These are phyloP conservation scores for Promerops cafer DNA, from an alignment of 2,113 vertebrate genomes.

Conservation along the genomic window DNA sequence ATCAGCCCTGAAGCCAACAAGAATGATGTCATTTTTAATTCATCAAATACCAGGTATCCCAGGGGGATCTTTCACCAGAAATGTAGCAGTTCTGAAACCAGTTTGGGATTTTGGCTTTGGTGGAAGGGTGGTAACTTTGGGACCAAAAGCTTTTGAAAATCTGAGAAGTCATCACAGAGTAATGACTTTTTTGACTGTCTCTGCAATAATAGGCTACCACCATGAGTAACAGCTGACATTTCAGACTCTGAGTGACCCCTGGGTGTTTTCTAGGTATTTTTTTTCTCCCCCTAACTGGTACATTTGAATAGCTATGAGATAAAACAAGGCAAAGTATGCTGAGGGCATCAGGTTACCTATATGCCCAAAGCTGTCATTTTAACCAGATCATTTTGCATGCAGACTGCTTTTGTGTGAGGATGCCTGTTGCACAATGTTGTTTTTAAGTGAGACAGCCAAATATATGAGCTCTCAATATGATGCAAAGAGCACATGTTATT, in stretches of 20 bases:
- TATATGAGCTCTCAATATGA: background rate
- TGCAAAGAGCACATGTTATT: background rate
- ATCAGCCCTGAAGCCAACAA: conserved; percentile 1
- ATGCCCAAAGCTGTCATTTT: background rate
- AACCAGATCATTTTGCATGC: background rate
- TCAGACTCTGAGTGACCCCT: background rate
- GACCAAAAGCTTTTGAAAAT: background rate
- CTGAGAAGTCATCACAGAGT: background rate
- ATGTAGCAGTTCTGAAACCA: background rate
- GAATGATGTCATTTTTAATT: conserved; percentile 33
- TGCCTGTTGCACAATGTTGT: background rate
- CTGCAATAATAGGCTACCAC: background rate
- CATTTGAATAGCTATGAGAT: background rate
- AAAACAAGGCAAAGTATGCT: background rate
- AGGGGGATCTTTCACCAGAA: background rate
- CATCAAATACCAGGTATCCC: conserved; percentile 8
- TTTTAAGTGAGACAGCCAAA: background rate
- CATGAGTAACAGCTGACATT: background rate
- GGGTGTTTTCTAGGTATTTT: background rate
- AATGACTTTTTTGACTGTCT: background rate
- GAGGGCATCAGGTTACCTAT: background rate
- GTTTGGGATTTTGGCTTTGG: background rate
- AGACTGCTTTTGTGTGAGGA: background rate
- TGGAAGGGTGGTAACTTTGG: background rate
- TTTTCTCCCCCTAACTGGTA: background rate